Percentiles rank a stretch among this genome's conserved stretches.
These are phyloP conservation scores for Drosophila phalerata DNA, from an alignment of 2,888 invertebrate species.

Conservation along the genomic window DNA sequence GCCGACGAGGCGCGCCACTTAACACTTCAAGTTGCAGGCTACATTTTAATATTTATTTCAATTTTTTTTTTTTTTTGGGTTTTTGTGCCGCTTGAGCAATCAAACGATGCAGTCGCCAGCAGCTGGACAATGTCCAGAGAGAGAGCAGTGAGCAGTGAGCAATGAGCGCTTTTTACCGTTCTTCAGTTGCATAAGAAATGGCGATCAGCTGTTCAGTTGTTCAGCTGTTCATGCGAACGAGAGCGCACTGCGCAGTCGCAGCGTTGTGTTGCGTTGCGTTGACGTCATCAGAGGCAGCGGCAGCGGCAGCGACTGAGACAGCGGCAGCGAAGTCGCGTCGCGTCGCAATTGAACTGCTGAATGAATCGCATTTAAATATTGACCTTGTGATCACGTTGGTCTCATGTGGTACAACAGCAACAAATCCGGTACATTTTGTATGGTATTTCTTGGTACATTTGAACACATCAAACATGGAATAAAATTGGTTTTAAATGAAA, in stretches of 20 bases:
- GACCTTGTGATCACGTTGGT: constrained; percentile 26
- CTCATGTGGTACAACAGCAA: too few species aligned
- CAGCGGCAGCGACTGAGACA: neutral
- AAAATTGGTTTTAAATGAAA: neutral
- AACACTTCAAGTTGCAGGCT: constrained; percentile 46
- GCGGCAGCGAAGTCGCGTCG: neutral
- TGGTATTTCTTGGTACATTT: neutral
- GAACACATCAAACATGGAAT: neutral
- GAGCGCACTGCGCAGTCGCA: constrained; percentile 12
- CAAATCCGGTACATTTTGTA: neutral
- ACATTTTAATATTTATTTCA: constrained; percentile 19
- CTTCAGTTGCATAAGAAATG: constrained; percentile 51
- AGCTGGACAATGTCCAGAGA: constrained; percentile 38
- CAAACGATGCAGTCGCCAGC: constrained; percentile 55
- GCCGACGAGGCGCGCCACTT: constrained; percentile 60
- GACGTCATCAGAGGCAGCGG: constrained; percentile 5
- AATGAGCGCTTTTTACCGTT: constrained; percentile 45
- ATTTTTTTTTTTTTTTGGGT: constrained; percentile 24
- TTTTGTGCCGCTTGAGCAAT: constrained; percentile 60
- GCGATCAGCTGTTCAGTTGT: constrained; percentile 53
- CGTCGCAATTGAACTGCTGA: constrained; percentile 19
- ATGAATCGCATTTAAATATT: constrained; percentile 48
- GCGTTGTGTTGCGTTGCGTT: neutral
- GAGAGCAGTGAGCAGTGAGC: neutral
- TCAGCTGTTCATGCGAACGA: constrained; percentile 37